Base-by-base conservation (phyloP, 2,113 vertebrate species). In the Turnix velox region DNA sequence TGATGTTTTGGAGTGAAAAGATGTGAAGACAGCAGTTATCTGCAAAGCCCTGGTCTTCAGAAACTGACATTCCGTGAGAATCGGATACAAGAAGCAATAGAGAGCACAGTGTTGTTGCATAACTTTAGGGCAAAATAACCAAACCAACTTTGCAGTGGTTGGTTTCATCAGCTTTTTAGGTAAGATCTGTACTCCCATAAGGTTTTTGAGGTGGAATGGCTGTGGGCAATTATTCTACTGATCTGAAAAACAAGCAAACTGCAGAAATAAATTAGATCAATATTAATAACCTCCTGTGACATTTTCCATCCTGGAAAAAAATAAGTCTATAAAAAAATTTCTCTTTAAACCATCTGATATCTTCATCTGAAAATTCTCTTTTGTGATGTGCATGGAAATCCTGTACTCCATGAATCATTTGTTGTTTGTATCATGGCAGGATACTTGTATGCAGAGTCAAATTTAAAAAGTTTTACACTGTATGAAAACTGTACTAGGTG, bases 351-450 rank as follows among this genome's bases (percentile, higher is more conserved):
- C 5, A 16, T 23, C 25, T 65, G 28, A 22, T 71, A 11, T 37
- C 27, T 51, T 40, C 5, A 33, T 40, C 28, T 63, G 35, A 58
- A 52, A 46, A 59, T 30, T 23, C 13, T 46, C 24, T 22, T 13
- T 2, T 11, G 7, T 3, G 3, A 10, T 7, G 25, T 11, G 54
- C 42, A 27, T 35, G 57, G 13, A 40, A 8, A 22, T 3, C 0
- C 28, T 14, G 5, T 68, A 6, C 40, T 49, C 18, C 18, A 10
- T 65, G 30, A 54, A 61, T 33, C 49, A 46, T 46, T 66, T 84
- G 20, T 9, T 42, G 3, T 31, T 51, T 24, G 9, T 23, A 12
- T 33, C 2, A 0, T 11, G 27, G 23, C 27, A n/a, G 43, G 10
- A 54, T 10, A 5, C 31, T 52, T 33, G 8, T 7, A 24, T 7